Base-by-base conservation (phyloP, 2,113 vertebrate genomes). In the Anoura caudifer region DNA sequence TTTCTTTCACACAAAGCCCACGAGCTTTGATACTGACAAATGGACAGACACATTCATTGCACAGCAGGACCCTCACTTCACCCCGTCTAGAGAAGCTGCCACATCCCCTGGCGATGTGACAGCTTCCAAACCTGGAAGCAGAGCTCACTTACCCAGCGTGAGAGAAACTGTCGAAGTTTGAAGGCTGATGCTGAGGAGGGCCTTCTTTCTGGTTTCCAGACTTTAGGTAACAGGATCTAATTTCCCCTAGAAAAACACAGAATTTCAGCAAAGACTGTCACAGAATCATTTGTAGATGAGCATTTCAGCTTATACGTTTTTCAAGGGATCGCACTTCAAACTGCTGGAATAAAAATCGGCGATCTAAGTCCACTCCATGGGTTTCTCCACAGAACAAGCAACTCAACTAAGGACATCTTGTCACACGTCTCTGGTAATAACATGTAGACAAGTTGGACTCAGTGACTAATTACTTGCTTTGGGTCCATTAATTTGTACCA, bases 171-270 rank as follows among this genome's bases (percentile, higher is more conserved):
- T 98, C 98, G n/a, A 88, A 96, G 43, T 98, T 97, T 4, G 97
- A 97, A 7, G 96, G 90, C 9, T 95, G 98, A 76, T 97, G 97
- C 94, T 97, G 98, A 73, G 96, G 95, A 83, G 96, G 97, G 96
- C 96, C 98, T 96, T 99, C 98, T 85, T 98, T 98, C 97, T 98
- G 98, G 98, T 97, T 98, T 77, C 98, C 98, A 94, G 98, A 97
- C 96, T 98, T 99, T 91, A 98, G 90, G 79, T 98, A 99, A 95
- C 98, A 98, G 92, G 98, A 98, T 85, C 96, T 97, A 95, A 98
- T 98, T 93, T 99, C 98, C 43, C 98, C 98, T 99, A 97, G 7
- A 97, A 95, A 87, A 96, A 79, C 67, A 97, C 0, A 56, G 96
- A 50, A 80, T 33, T 82, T 43, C 28, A 90, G 93, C 69, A 65